These are phyloP conservation scores for Chalcosyrphus nemorum DNA, from an alignment of 2,888 invertebrate species.

Conservation along the genomic window DNA sequence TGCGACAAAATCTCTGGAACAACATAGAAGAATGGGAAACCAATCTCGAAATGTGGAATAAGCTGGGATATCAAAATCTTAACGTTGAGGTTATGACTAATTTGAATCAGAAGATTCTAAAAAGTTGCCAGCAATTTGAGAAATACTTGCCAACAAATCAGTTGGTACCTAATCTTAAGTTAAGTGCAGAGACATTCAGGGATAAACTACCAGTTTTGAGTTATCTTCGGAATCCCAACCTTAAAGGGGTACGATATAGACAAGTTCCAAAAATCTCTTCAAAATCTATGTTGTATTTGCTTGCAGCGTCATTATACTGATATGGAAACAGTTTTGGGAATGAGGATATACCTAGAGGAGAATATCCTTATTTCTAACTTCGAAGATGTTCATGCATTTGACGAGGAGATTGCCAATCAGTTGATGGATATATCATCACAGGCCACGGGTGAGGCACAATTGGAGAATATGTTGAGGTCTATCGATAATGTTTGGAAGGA, in stretches of 20 bases:
- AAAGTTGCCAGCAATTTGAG: slow-evolving; percentile 89
- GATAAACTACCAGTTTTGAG: slow-evolving; percentile 91
- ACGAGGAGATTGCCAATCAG: slow-evolving; percentile 85
- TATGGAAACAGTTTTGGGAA: slow-evolving; percentile 88
- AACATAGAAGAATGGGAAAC: slow-evolving; percentile 89
- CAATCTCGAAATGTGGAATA: slow-evolving; percentile 86
- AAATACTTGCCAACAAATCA: slow-evolving; percentile 92
- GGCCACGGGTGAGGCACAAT: slow-evolving; percentile 93
- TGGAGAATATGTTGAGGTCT: slow-evolving; percentile 91
- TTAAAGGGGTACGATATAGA: slow-evolving; percentile 83
- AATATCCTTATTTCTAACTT: slow-evolving; percentile 86
- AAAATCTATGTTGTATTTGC: not conserved
- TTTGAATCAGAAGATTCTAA: slow-evolving; percentile 86
- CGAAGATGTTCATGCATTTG: slow-evolving; percentile 89
- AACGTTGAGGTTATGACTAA: slow-evolving; percentile 89
- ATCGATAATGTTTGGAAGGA: slow-evolving; percentile 93
- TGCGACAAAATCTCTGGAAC: slow-evolving; percentile 91
- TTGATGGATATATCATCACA: slow-evolving; percentile 93
- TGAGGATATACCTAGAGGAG: slow-evolving; percentile 89
- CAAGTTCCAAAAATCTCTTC: not conserved
- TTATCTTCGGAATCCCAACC: slow-evolving; percentile 90
- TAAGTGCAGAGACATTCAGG: slow-evolving; percentile 90
- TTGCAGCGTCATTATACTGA: slow-evolving; percentile 90
- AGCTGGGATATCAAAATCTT: slow-evolving; percentile 81
- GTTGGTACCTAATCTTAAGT: slow-evolving; percentile 89